Evolutionary conservation across 2,113 vertebrate species (phyloP).

Genomic region (Trochalopteron elliotii): DNA sequence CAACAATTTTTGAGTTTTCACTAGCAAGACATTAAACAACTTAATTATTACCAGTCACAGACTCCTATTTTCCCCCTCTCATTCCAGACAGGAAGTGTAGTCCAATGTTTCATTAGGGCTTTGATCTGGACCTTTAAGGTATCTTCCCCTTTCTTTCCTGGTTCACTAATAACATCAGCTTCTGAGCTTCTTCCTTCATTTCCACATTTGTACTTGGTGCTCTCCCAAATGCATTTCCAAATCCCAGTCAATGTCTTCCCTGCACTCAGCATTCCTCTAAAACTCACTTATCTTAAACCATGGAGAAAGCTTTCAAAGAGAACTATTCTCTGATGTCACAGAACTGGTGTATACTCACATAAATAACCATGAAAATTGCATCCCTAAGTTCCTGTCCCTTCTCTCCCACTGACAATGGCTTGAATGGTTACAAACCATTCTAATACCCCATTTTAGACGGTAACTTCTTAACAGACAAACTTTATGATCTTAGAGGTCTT

Average conservation of each 20-base stretch:
- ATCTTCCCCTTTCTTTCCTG: background rate
- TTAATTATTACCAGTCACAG: fast-evolving
- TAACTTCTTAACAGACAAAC: background rate
- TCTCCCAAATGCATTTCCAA: background rate
- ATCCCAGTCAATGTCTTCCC: background rate
- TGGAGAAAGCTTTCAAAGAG: background rate
- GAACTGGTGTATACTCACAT: background rate
- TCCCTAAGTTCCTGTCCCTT: background rate
- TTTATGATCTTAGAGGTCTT: background rate
- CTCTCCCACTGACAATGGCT: background rate
- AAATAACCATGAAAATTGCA: background rate
- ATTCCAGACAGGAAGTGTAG: background rate
- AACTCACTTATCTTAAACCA: background rate
- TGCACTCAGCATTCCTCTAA: background rate
- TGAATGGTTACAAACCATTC: background rate
- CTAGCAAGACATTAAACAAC: background rate
- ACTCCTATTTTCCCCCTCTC: background rate
- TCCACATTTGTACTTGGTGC: background rate
- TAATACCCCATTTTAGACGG: background rate
- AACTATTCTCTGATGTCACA: background rate
- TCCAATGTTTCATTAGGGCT: background rate
- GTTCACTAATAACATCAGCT: background rate
- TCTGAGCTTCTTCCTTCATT: background rate
- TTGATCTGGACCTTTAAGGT: background rate
- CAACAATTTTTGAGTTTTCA: background rate